Evolutionary conservation across 2,888 invertebrate genomes (phyloP), one percentile per base, ranked within the genome.

Genomic region (Scaptomyza tumidula): DNA sequence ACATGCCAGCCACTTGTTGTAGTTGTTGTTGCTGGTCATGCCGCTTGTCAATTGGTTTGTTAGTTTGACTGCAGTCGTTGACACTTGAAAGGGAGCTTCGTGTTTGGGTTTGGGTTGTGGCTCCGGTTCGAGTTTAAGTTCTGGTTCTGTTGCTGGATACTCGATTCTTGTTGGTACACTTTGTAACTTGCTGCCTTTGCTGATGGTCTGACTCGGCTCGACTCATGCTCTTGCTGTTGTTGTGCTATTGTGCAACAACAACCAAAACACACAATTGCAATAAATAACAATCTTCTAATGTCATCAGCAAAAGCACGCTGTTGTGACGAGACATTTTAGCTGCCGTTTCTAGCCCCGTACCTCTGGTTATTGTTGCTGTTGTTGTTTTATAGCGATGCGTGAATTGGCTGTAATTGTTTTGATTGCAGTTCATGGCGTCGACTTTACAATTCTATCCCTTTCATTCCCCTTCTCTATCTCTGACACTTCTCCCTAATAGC

Each of bases 231-330:
- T 71, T 61, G 43, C 50, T 45, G 19, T 33, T 24, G 37, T 45
- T 41, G 16, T 16, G 7, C 39, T 7, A 2, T 16, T 16, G 35
- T 35, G 24, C 55, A 55, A 33, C 46, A 35, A 52, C 41, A 58
- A 39, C 50, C 48, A 48, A 43, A 68, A 70, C 71, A 72, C 74
- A 69, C 68, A 78, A 86, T 80, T 79, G 86, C 75, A 89, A 87
- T 89, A 89, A 87, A 88, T 88, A 81, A 81, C 79, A 83, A 88
- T 89, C 78, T 85, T 88, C 89, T 79, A 86, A 86, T 86, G 79
- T 88, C 85, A 87, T 78, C 84, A 82, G 68, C 76, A 65, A 79
- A 73, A 75, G 24, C 19, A 65, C 56, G 61, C 63, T 39, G 14
- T 27, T 39, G 27, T 39, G 37, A 13, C 14, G 24, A 19, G 55